These are phyloP conservation scores for Chaetodon trifasciatus DNA, from an alignment of 2,797 vertebrate genomes.

Conservation along the genomic window DNA sequence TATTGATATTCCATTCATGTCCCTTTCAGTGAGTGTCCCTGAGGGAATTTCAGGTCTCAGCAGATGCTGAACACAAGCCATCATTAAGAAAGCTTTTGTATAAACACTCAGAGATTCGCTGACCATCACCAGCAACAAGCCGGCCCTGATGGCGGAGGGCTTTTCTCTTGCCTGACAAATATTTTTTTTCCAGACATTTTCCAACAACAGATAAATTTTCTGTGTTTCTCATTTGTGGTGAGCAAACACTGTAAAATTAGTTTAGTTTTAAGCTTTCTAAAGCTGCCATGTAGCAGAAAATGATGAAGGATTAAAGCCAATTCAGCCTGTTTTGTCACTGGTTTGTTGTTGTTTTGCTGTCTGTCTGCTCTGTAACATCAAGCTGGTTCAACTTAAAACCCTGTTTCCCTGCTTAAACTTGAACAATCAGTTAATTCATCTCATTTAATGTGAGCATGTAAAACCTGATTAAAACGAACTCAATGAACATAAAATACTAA, in stretches of 20 bases:
- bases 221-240: conserved; percentile 6
- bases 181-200: neutral
- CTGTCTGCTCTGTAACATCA: neutral
- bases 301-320: neutral
- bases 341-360: neutral
- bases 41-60: conserved; percentile 36
- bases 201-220: neutral
- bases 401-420: neutral
- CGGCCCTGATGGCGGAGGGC: neutral
- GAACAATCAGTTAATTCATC: neutral
- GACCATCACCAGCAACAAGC: neutral
- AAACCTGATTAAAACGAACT: neutral
- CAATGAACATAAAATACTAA: neutral
- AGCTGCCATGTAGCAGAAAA: neutral
- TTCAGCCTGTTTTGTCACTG: neutral
- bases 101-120: neutral
- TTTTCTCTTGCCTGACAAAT: conserved; percentile 1
- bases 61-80: conserved; percentile 28
- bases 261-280: conserved; percentile 5
- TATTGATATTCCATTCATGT: conserved; percentile 74
- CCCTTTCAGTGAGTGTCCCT: conserved; percentile 11
- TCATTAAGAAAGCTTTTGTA: conserved; percentile 20
- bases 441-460: neutral
- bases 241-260: conserved; percentile 24
- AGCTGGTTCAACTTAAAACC: neutral